Percentiles rank a stretch among this genome's conserved stretches.
Evolutionary conservation across 2,888 invertebrate genomes (phyloP).

Genomic region (Abrostola tripartita): DNA sequence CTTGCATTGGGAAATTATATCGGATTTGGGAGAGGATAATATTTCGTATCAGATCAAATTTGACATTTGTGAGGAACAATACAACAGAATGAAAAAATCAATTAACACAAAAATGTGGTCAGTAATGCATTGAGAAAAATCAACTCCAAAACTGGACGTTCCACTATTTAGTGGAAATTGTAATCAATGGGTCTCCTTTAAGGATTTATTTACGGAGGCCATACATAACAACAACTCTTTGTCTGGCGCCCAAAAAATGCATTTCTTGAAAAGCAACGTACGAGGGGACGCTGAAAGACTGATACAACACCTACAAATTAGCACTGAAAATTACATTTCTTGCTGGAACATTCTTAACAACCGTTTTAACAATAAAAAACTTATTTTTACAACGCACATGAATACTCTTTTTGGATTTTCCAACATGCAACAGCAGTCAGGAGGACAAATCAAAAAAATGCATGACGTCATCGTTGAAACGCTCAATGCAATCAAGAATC

Average conservation of each 20-base stretch:
- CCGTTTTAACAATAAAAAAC: slow-evolving; percentile 3
- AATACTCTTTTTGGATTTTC: neutral
- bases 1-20: slow-evolving; percentile 16
- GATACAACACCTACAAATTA: neutral
- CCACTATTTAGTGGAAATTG: slow-evolving; percentile 4
- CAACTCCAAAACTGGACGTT: slow-evolving; percentile 2
- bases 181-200: slow-evolving; percentile 7
- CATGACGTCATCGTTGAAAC: slow-evolving; percentile 1
- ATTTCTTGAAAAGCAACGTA: slow-evolving; percentile 4
- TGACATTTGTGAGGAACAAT: neutral
- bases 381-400: neutral
- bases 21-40: slow-evolving; percentile 1
- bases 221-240: slow-evolving; percentile 6
- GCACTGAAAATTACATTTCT: neutral
- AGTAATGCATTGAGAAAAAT: neutral
- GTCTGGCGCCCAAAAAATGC: slow-evolving; percentile 5
- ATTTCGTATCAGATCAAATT: neutral
- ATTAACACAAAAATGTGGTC: slow-evolving; percentile 7
- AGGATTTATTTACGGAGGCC: slow-evolving; percentile 7
- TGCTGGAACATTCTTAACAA: slow-evolving; percentile 3
- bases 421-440: neutral
- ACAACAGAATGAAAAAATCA: neutral
- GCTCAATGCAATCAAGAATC: neutral
- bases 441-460: neutral
- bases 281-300: neutral